These are phyloP conservation scores for Pseudochirops corinnae DNA, from an alignment of 2,797 vertebrate genomes.

Conservation along the genomic window DNA sequence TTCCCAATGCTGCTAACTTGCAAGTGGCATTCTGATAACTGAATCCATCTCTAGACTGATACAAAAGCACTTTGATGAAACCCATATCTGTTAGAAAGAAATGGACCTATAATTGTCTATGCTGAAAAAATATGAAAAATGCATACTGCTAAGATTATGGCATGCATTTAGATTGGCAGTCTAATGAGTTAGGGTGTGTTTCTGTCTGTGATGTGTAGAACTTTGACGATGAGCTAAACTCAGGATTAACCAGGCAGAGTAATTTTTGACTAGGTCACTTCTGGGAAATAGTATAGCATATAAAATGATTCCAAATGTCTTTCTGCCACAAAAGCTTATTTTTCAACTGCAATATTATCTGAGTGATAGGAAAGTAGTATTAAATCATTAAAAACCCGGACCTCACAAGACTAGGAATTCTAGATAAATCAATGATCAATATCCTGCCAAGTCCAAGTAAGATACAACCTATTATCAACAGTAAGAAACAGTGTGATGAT, in stretches of 20 bases:
- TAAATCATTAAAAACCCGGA: not conserved
- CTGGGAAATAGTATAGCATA: not conserved
- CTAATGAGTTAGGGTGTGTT: not conserved
- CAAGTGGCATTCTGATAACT: not conserved
- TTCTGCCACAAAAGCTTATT: not conserved
- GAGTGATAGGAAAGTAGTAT: not conserved
- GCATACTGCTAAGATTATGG: not conserved
- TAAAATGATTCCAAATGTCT: not conserved
- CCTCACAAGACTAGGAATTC: not conserved
- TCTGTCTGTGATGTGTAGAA: not conserved
- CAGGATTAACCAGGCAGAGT: not conserved
- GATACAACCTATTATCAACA: not conserved
- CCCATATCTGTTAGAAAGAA: not conserved
- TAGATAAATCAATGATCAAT: not conserved
- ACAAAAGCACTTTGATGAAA: not conserved
- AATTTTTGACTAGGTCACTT: not conserved
- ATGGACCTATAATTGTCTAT: not conserved
- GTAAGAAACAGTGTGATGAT: not conserved
- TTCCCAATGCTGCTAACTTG: not conserved
- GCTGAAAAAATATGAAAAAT: not conserved
- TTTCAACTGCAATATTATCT: not conserved
- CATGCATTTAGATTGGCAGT: not conserved
- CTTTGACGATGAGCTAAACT: not conserved
- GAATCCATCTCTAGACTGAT: not conserved
- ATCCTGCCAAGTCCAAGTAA: not conserved